Base-by-base conservation (phyloP, 1,140 invertebrate genomes). In the Lineus longissimus region DNA sequence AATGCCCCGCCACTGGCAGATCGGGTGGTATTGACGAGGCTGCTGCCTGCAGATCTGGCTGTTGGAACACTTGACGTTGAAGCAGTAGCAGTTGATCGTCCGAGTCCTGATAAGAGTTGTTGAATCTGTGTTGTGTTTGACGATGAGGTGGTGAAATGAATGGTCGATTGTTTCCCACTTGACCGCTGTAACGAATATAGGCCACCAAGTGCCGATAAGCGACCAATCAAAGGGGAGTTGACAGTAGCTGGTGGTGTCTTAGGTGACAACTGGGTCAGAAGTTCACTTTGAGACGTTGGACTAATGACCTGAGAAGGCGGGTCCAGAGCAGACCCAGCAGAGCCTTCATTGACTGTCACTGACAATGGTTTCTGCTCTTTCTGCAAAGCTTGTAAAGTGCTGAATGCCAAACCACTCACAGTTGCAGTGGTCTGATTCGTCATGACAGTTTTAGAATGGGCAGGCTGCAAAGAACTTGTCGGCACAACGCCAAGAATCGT, bases 91-190 rank as follows among this genome's bases (percentile, higher is more conserved):
- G 47, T 6, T 7, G 25, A 22, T 51, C n/a, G n/a, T n/a, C 6
- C 25, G 4, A 51, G n/a, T 51, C n/a, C 47, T n/a, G 55, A 57
- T 0, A 77, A 43, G 9, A 77, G 65, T 57, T 76, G 74, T 33
- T 77, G 74, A 22, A 77, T 77, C 55, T 76, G 73, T 30, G 68
- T 68, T 6, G 71, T 60, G 15, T 62, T 54, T 15, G 71, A 64
- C 6, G 69, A 59, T n/a, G 66, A 65, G 11, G 73, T 59, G 1
- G 75, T 73, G 9, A 72, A 63, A 31, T 71, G 71, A 11, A 73
- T 65, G 17, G 66, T 36, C 33, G 33, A 36, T 15, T 36, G 33
- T 36, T 36, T 36, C 15, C 33, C 33, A 36, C 33, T 36, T 15
- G 33, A 7, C 33, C 33, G 33, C 15, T 36, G 33, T 36, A 36